These are phyloP conservation scores for Sarcophaga caerulescens DNA, from an alignment of 2,888 invertebrate species.

Conservation along the genomic window DNA sequence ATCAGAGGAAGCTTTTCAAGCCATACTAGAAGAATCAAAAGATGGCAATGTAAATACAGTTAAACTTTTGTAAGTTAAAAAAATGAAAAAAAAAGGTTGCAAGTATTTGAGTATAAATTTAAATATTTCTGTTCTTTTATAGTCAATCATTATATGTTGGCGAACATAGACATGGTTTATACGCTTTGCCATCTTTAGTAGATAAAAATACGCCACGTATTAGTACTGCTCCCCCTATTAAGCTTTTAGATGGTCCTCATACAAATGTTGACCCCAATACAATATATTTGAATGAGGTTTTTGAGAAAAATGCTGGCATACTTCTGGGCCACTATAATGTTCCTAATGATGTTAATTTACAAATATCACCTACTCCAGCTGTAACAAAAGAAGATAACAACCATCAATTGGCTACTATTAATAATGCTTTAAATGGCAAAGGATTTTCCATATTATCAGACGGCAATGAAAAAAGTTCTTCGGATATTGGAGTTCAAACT, in stretches of 20 bases:
- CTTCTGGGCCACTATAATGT: slow-evolving; percentile 87
- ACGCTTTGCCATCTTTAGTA: slow-evolving; percentile 95
- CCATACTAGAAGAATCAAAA: slow-evolving; percentile 85
- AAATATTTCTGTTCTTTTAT: slow-evolving; percentile 55
- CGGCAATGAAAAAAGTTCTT: slow-evolving; percentile 72
- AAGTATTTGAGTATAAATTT: background rate
- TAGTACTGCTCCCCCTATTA: slow-evolving; percentile 86
- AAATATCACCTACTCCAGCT: slow-evolving; percentile 77
- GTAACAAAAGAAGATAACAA: slow-evolving; percentile 71
- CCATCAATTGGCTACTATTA: slow-evolving; percentile 78
- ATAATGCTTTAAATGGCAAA: slow-evolving; percentile 67
- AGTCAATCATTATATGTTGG: slow-evolving; percentile 97
- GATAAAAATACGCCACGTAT: slow-evolving; percentile 94
- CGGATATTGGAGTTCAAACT: slow-evolving; percentile 83
- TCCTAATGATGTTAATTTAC: slow-evolving; percentile 83
- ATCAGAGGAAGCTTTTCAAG: slow-evolving; percentile 91
- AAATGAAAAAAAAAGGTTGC: background rate
- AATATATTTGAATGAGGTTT: slow-evolving; percentile 82
- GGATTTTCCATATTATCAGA: slow-evolving; percentile 73
- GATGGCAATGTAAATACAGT: slow-evolving; percentile 85
- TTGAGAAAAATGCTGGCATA: slow-evolving; percentile 78
- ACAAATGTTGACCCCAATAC: slow-evolving; percentile 78
- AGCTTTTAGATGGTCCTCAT: slow-evolving; percentile 89
- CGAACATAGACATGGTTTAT: slow-evolving; percentile 91
- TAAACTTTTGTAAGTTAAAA: slow-evolving; percentile 83